These are phyloP conservation scores for Pogonomyrmex californicus DNA, from an alignment of 1,140 invertebrate genomes.

Conservation along the genomic window DNA sequence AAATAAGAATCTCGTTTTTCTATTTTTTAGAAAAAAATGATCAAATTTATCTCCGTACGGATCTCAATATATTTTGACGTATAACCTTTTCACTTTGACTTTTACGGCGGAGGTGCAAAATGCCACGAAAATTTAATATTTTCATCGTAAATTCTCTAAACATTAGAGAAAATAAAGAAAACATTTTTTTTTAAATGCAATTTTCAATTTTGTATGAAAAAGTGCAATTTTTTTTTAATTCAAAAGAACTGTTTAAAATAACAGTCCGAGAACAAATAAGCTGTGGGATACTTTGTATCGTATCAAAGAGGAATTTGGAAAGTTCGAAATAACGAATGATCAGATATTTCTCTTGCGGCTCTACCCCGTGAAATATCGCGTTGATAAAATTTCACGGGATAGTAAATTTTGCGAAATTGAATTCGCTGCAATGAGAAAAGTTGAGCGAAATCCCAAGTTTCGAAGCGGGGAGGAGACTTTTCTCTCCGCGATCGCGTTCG, in stretches of 20 bases:
- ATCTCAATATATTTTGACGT: neutral
- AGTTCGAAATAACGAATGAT: neutral
- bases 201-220: too few relatives aligned
- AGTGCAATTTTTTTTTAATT: neutral
- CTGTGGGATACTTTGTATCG: neutral
- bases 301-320: neutral
- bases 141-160: neutral
- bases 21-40: neutral
- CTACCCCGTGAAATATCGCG: constrained; percentile 24
- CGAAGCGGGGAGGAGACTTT: neutral
- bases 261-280: neutral
- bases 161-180: too few relatives aligned
- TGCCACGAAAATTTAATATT: constrained; percentile 5
- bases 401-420: constrained; percentile 36
- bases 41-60: neutral
- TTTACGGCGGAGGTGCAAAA: neutral
- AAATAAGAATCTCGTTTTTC: neutral
- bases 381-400: constrained; percentile 41
- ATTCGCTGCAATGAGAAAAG: constrained; percentile 52
- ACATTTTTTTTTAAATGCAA: too few relatives aligned
- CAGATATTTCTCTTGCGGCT: neutral
- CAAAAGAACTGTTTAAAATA: neutral
- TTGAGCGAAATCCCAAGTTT: constrained; percentile 42
- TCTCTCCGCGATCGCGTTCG: constrained; percentile 11
- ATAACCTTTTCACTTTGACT: neutral